Evolutionary conservation across 1,140 invertebrate species (phyloP).

Genomic region (Hermatobates lingyangjiaoensis): DNA sequence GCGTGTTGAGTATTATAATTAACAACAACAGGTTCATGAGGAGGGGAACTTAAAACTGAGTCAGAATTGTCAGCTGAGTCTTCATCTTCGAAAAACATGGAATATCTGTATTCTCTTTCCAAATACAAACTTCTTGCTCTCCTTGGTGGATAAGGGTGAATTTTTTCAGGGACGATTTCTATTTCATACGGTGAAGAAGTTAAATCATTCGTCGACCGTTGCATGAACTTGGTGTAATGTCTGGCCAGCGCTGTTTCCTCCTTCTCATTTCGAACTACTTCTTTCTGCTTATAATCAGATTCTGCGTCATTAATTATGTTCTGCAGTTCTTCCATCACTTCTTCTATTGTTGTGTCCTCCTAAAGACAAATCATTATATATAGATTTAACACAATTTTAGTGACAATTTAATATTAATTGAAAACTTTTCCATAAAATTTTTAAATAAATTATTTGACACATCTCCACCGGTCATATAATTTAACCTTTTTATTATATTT

Average conservation of each 20-base stretch:
- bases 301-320: conserved; percentile 72
- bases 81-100: conserved; percentile 38
- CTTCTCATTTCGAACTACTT: conserved; percentile 2
- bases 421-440: too few relatives aligned
- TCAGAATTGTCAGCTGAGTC: conserved; percentile 46
- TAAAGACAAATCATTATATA: too few relatives aligned
- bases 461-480: too few relatives aligned
- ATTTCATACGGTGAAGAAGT: conserved; percentile 23
- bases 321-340: conserved; percentile 64
- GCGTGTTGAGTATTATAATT: not conserved
- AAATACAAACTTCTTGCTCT: conserved; percentile 31
- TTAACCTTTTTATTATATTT: too few relatives aligned
- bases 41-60: conserved; percentile 42
- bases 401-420: too few relatives aligned
- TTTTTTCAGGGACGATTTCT: conserved; percentile 37
- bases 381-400: too few relatives aligned
- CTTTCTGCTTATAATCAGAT: conserved; percentile 35
- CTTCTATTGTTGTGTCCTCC: conserved; percentile 67
- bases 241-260: conserved; percentile 10
- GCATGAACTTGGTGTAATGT: conserved; percentile 13
- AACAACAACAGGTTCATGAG: not conserved
- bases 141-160: conserved; percentile 39
- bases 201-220: conserved; percentile 5
- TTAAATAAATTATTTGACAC: too few relatives aligned
- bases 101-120: conserved; percentile 23